These are phyloP conservation scores for Xiphydria camelus DNA, from an alignment of 2,888 invertebrate species.

Conservation along the genomic window DNA sequence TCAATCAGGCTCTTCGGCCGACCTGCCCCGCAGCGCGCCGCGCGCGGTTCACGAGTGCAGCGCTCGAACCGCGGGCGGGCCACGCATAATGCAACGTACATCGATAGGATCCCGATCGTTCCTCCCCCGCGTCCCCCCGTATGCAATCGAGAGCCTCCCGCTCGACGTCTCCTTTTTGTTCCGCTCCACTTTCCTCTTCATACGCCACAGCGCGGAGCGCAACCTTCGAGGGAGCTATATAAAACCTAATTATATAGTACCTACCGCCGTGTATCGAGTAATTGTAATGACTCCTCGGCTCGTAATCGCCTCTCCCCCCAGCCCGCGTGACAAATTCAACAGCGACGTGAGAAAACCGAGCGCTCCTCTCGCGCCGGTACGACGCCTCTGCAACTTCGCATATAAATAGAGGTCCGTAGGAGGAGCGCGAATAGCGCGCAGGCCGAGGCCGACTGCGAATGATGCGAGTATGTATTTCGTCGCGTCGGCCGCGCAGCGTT, in stretches of 20 bases:
- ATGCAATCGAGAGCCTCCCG: too few species aligned
- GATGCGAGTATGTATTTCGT: slow-evolving; percentile 7
- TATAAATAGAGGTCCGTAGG: too few species aligned
- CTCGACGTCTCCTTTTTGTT: slow-evolving; percentile 8
- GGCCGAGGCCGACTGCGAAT: too few species aligned
- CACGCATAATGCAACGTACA: too few species aligned
- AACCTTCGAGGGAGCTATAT: slow-evolving; percentile 29
- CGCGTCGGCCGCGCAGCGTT: slow-evolving; percentile 14
- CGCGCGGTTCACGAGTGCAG: background rate
- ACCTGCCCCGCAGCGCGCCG: slow-evolving; percentile 22
- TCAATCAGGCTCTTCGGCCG: slow-evolving; percentile 41
- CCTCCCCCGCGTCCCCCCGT: too few species aligned
- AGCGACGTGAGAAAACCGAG: too few species aligned
- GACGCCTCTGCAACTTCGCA: too few species aligned
- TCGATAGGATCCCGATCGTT: too few species aligned
- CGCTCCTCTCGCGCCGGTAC: too few species aligned
- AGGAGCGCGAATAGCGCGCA: too few species aligned
- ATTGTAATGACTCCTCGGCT: too few species aligned
- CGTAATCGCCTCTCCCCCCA: background rate
- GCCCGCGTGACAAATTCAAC: background rate
- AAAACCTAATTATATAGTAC: slow-evolving; percentile 35
- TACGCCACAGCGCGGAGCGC: slow-evolving; percentile 4
- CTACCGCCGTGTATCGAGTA: slow-evolving; percentile 31
- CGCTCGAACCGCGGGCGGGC: background rate
- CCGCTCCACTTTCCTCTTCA: background rate